Conservation (phyloP, 1,140 invertebrate genomes). For the Lepidurus apus region DNA sequence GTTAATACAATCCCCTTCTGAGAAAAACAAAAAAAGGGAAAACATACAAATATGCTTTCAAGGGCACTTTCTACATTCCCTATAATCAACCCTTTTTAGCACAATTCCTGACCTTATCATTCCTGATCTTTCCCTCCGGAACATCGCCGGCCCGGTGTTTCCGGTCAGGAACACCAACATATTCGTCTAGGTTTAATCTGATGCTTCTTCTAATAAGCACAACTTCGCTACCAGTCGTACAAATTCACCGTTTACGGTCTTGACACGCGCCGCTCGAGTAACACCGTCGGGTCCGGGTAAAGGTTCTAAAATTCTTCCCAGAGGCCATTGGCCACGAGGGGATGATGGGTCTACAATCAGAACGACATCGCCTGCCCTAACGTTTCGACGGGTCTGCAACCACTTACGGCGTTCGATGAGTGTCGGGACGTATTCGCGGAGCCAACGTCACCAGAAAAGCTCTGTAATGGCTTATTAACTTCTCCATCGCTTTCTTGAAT, state of each 20-base stretch:
- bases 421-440: constrained; percentile 32
- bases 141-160: constrained; percentile 31
- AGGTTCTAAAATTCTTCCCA: not conserved
- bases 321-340: constrained; percentile 27
- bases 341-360: constrained; percentile 25
- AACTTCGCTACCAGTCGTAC: constrained; percentile 29
- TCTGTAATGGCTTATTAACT: constrained; percentile 27
- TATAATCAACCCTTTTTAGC: no score
- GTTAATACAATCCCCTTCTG: no score
- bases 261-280: constrained; percentile 27
- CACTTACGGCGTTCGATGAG: constrained; percentile 34
- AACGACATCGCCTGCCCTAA: constrained; percentile 33
- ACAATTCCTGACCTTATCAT: no score
- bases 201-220: constrained; percentile 28
- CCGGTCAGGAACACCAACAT: not conserved
- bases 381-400: not conserved
- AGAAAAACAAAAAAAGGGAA: no score
- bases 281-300: constrained; percentile 31
- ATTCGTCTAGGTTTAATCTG: not conserved
- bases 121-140: not conserved
- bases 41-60: no score
- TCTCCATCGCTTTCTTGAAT: constrained; percentile 32
- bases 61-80: no score
- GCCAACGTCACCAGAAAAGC: constrained; percentile 34
- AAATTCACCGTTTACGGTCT: constrained; percentile 28